Base-by-base conservation (phyloP, 2,113 vertebrate species). In the Periophthalmus modestus region DNA sequence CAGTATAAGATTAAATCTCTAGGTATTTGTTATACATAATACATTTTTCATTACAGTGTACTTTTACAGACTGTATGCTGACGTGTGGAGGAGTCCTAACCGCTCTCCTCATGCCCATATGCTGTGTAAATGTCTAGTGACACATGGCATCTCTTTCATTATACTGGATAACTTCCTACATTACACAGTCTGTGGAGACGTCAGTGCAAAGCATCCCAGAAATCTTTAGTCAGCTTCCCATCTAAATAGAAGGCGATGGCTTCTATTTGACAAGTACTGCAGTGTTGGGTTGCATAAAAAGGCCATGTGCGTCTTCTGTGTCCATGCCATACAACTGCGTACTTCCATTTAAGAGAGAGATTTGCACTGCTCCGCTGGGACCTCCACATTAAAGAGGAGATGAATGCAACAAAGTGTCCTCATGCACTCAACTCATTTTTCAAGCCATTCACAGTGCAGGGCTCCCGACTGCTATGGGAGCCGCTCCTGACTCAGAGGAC, bases 381-480 rank as follows among this genome's bases (percentile, higher is more conserved):
- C 81, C 74, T 62, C 39, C 67, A 74, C 39, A 69, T 65, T 19
- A 77, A 77, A 79, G 65, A 24, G 65, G 71, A 46, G 72, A 57
- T 48, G 48, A 77, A 61, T 23, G 24, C 67, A 74, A 73, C 50
- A 46, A 47, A 10, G 55, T 63, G 75, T 21, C 43, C 18, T 71
- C 61, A 57, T 67, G 72, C 79, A 28, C 52, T 39, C 13, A 67
- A 75, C 19, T n/a, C 62, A 62, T 73, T 76, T 71, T 68, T 82
- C 59, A 77, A 69, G 36, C 36, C 61, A 6, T 16, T 75, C 78
- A 77, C 75, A 62, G 13, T 11, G 24, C 68, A 21, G 46, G 48
- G 65, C 43, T 66, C 19, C 58, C 55, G 68, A 16, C 39, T 74
- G 34, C 54, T 50, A 43, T 16, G 28, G 19, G 50, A 65, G 52